These are phyloP conservation scores for Papilio polytes DNA, from an alignment of 1,140 invertebrate species.

Conservation along the genomic window DNA sequence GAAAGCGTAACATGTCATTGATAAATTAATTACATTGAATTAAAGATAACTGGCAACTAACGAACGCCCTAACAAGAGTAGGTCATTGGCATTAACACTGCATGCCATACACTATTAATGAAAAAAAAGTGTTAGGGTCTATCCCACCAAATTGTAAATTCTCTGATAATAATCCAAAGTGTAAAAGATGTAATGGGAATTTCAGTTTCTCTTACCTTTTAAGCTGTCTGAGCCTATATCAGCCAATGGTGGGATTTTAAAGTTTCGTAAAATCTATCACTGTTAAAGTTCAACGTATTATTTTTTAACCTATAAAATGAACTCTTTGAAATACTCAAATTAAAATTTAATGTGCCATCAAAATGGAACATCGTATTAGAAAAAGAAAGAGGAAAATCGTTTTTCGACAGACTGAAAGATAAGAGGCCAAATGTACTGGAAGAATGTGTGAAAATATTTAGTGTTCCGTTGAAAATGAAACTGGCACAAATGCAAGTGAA, in stretches of 20 bases:
- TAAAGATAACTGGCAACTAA: not conserved
- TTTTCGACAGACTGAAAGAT: not conserved
- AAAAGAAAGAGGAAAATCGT: not conserved
- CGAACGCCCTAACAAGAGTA: not conserved
- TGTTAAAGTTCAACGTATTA: not conserved
- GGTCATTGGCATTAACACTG: not conserved
- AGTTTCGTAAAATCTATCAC: not conserved
- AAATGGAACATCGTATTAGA: not conserved
- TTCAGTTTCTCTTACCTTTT: too few species aligned
- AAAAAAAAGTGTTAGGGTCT: too few species aligned
- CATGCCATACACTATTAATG: not conserved
- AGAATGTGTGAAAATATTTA: slow-evolving; percentile 28
- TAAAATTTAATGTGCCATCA: not conserved
- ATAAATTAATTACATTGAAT: not conserved
- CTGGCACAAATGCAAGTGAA: slow-evolving; percentile 28
- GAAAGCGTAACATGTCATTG: not conserved
- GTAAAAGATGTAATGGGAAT: too few species aligned
- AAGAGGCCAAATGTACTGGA: not conserved
- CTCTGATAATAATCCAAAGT: too few species aligned
- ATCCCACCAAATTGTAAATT: too few species aligned
- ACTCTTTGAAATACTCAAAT: not conserved
- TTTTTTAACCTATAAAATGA: not conserved
- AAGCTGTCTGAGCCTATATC: too few species aligned
- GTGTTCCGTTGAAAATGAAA: slow-evolving; percentile 10
- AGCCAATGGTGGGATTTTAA: too few species aligned